Percentiles rank a stretch among this genome's conserved stretches.
These are phyloP conservation scores for Epinephelus coioides DNA, from an alignment of 2,797 vertebrate genomes.

Conservation along the genomic window DNA sequence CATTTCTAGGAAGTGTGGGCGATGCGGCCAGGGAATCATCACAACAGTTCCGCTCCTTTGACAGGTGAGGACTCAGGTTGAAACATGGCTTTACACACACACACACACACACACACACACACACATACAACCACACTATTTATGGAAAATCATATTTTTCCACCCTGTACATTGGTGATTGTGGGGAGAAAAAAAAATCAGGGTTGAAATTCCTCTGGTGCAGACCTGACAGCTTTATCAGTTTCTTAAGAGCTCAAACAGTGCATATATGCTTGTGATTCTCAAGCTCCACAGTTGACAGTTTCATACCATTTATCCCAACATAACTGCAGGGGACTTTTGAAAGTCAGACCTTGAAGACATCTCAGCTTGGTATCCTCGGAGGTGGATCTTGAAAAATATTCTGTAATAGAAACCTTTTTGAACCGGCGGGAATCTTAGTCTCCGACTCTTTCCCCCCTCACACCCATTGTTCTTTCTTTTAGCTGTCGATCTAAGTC, in stretches of 20 bases:
- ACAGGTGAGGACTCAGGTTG: constrained; percentile 87
- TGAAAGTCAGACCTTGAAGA: constrained; percentile 69
- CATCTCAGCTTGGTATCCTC: constrained; percentile 57
- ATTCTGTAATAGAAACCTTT: constrained; percentile 56
- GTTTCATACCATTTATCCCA: constrained; percentile 54
- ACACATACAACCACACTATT: neutral
- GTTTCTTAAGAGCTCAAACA: constrained; percentile 50
- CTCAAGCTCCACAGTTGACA: constrained; percentile 44
- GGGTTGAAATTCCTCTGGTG: neutral
- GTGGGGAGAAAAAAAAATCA: neutral
- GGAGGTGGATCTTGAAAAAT: constrained; percentile 64
- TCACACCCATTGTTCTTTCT: constrained; percentile 48
- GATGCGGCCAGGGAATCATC: constrained; percentile 86
- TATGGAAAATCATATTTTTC: neutral
- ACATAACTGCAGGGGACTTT: constrained; percentile 58
- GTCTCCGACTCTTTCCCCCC: constrained; percentile 29
- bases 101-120: neutral
- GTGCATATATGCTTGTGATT: constrained; percentile 34
- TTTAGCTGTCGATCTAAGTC: constrained; percentile 39
- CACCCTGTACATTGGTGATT: constrained; percentile 2
- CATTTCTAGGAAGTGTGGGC: constrained; percentile 89
- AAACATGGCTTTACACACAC: neutral
- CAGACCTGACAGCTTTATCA: constrained; percentile 54
- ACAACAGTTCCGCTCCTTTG: constrained; percentile 93
- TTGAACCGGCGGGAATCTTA: constrained; percentile 46